phyloP scores from a whole-genome alignment of 1,140 invertebrate species.

The Archivesica marissinica region DNA sequence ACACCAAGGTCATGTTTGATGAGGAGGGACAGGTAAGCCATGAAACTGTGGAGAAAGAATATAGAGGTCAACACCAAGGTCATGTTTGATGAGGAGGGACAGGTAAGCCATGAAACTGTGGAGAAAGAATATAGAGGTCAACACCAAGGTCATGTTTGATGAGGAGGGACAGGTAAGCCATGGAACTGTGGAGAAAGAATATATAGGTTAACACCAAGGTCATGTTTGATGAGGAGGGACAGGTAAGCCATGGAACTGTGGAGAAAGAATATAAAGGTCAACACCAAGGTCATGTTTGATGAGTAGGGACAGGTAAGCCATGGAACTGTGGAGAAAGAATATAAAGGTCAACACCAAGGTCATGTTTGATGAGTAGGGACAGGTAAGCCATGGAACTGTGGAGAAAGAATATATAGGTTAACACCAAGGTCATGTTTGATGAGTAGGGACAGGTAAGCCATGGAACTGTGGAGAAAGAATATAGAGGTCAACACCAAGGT shows the following conservation, averaged over 20 bases:
- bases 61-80: constrained; percentile 92
- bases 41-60: constrained; percentile 95
- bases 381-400: no score
- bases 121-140: constrained; percentile 94
- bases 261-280: constrained; percentile 94
- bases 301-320: constrained; percentile 91
- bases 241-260: constrained; percentile 92
- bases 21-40: constrained; percentile 92
- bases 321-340: no score
- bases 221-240: constrained; percentile 92
- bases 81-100: constrained; percentile 92
- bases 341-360: no score
- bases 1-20: constrained; percentile 92
- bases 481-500: constrained; percentile 92
- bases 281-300: constrained; percentile 92
- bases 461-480: constrained; percentile 95
- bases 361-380: no score
- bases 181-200: constrained; percentile 95
- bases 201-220: constrained; percentile 92
- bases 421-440: no score
- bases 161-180: constrained; percentile 92
- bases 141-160: constrained; percentile 92
- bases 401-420: no score
- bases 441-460: constrained; percentile 92
- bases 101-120: constrained; percentile 92